These are phyloP conservation scores for Exocentrus adspersus DNA, from an alignment of 2,888 invertebrate genomes.

Conservation along the genomic window DNA sequence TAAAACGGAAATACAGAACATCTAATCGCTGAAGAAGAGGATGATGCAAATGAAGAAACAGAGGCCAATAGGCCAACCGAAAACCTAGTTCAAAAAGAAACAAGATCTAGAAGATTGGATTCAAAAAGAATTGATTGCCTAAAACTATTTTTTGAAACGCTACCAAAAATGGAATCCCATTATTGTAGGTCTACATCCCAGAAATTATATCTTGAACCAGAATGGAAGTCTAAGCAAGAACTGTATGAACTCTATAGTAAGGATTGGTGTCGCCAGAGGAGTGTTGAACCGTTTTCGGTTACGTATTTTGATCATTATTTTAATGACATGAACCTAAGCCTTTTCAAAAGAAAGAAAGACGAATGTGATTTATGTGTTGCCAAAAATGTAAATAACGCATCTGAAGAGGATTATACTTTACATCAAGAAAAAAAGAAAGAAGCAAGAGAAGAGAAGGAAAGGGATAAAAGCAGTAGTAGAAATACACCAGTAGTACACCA, in stretches of 20 bases:
- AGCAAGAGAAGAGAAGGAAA: conserved; percentile 30
- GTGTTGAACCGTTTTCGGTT: no score
- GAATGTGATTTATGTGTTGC: neutral
- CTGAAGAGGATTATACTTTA: conserved; percentile 23
- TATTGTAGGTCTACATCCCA: neutral
- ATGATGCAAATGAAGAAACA: neutral
- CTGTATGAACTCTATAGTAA: no score
- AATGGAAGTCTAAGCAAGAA: no score
- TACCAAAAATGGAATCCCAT: neutral
- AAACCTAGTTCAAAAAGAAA: neutral
- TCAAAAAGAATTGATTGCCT: no score
- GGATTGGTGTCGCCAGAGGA: no score
- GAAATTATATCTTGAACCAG: no score
- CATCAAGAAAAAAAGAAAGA: conserved; percentile 30
- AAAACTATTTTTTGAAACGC: neutral
- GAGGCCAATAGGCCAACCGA: neutral
- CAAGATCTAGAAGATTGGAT: no score
- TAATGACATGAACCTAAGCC: no score
- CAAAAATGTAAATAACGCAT: neutral
- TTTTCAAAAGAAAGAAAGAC: neutral
- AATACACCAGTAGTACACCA: conserved; percentile 23
- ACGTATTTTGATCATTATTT: no score
- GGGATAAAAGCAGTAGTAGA: conserved; percentile 31
- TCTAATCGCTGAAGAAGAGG: neutral
- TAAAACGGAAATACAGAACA: no score